Evolutionary conservation across 2,113 vertebrate species (phyloP), one percentile per base, ranked within the genome.

Genomic region (Chascanopsetta lugubris): DNA sequence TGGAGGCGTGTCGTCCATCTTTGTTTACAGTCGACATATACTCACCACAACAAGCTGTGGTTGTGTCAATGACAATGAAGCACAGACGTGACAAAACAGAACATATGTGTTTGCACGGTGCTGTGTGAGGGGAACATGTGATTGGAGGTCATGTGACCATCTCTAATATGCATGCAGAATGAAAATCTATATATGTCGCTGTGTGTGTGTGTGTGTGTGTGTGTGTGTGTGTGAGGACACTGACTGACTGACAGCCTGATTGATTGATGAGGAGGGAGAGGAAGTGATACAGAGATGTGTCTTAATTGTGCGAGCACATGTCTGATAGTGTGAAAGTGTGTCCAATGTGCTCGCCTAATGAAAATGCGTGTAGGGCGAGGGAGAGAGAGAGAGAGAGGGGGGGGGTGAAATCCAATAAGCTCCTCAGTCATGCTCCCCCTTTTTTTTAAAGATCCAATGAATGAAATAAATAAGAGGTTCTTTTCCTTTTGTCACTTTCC

Each of bases 331-430:
- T 78, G 80, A 82, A 84, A 73, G 74, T 73, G 75, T 78, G 69
- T 82, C 68, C 82, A 77, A 87, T 82, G 79, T 69, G 75, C 77
- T 59, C 76, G 74, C 64, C 63, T 76, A 75, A 81, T 83, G 76
- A 81, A 84, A 88, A 80, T 72, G 47, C 79, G 69, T 80, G 79
- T 69, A 38, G 26, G 32, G 72, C 72, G 13, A 32, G 46, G 45
- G 22, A 79, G 80, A 78, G 49, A 54, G 72, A 80, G n/a, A 81
- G 80, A 78, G 46, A 60, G 72, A 80, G 62, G 74, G 75, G 70
- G 71, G 61, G 76, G 72, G 81, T 81, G 85, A 89, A 89, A 89
- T 85, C 87, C 87, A 87, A 84, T 89, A 84, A 89, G 79, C 85
- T 75, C 56, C 67, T 84, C 81, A 57, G 85, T 89, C 85, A 89